Conservation (phyloP, 2,113 vertebrate species). For the Centropristis striata region DNA sequence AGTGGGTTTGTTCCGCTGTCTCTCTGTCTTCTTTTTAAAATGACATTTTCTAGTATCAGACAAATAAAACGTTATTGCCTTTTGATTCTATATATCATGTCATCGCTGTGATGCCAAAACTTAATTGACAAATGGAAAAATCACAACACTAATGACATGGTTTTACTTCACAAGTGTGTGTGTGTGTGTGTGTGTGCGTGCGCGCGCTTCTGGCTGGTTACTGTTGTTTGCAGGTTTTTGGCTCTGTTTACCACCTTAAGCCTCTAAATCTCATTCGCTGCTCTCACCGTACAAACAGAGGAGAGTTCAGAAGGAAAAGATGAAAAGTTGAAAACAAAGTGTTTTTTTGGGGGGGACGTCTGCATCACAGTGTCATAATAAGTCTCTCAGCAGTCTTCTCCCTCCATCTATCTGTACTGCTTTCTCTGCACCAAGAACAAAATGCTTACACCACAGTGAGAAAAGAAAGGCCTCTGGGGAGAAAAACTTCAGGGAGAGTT, state of each 20-base stretch:
- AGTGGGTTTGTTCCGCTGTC: neutral
- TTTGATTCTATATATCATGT: neutral
- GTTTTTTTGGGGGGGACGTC: constrained; percentile 6
- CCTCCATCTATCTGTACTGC: constrained; percentile 30
- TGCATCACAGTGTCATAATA: constrained; percentile 51
- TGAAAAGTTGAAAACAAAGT: constrained; percentile 48
- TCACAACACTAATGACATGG: no score
- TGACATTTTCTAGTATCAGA: neutral
- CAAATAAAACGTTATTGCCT: neutral
- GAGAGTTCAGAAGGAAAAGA: constrained; percentile 46
- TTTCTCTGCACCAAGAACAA: constrained; percentile 73
- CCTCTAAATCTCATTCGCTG: constrained; percentile 13
- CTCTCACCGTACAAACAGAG: constrained; percentile 30
- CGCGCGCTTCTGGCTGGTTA: neutral
- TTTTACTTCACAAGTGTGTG: neutral
- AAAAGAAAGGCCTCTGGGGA: constrained; percentile 67
- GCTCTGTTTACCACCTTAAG: constrained; percentile 35
- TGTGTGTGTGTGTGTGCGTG: neutral
- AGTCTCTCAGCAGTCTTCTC: constrained; percentile 53
- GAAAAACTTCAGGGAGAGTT: constrained; percentile 73
- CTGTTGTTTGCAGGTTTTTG: constrained; percentile 9
- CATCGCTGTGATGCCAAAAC: neutral
- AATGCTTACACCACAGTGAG: constrained; percentile 71
- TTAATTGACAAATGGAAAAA: no score
- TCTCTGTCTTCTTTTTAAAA: neutral